phyloP scores from a whole-genome alignment of 2,797 vertebrate genomes.

The Falco concolor region DNA sequence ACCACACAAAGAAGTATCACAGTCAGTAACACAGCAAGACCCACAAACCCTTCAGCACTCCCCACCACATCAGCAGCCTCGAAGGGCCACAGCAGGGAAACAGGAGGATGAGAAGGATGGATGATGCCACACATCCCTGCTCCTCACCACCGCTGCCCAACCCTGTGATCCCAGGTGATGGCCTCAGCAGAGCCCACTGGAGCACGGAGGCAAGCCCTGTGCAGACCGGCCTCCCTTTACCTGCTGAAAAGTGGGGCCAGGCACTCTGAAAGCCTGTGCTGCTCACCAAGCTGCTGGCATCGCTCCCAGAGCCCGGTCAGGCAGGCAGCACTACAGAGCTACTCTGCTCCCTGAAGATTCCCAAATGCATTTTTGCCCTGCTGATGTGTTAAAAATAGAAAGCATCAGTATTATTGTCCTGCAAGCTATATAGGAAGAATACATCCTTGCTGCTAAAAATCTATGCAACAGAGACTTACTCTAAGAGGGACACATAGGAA shows the following conservation, averaged over 20 bases:
- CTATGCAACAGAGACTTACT: background rate
- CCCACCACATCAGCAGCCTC: background rate
- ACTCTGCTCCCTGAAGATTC: background rate
- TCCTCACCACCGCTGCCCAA: background rate
- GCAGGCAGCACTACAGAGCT: background rate
- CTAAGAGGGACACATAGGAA: accelerated
- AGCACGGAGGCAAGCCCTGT: accelerated
- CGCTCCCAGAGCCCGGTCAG: accelerated
- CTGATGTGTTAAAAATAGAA: slow-evolving; percentile 1
- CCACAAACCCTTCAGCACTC: background rate
- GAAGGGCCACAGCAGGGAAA: background rate
- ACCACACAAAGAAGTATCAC: background rate
- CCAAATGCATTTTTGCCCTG: background rate
- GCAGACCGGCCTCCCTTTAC: background rate
- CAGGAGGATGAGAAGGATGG: background rate
- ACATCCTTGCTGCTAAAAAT: background rate
- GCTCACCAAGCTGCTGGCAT: background rate
- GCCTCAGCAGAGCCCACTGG: accelerated
- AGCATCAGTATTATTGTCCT: background rate
- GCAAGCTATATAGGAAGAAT: background rate
- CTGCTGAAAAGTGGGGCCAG: background rate
- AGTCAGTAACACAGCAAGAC: background rate
- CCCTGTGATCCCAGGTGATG: accelerated
- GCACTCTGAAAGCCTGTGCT: accelerated
- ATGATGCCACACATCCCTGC: accelerated